These are phyloP conservation scores for Eledone cirrhosa DNA, from an alignment of 2,888 invertebrate genomes.

Conservation along the genomic window DNA sequence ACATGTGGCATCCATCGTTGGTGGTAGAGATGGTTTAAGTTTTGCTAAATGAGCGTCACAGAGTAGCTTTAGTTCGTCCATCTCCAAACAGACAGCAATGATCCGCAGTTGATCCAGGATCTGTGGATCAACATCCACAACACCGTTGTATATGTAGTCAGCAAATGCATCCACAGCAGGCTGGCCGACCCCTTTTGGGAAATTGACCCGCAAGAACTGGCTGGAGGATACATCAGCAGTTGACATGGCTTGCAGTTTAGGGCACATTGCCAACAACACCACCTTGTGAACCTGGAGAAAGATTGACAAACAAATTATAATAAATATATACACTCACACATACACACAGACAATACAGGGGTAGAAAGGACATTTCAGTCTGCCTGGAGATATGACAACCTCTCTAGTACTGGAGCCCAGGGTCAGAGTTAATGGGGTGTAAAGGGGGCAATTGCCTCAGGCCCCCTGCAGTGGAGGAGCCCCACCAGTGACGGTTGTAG, in stretches of 20 bases:
- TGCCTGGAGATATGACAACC: too few relatives aligned
- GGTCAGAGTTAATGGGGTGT: too few relatives aligned
- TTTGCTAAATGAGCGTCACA: background rate
- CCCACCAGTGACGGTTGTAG: too few relatives aligned
- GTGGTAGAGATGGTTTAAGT: too few relatives aligned
- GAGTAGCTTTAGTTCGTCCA: constrained; percentile 3
- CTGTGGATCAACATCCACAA: constrained; percentile 11
- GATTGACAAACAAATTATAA: background rate
- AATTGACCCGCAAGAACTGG: background rate
- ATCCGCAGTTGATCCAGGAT: background rate
- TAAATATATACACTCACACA: background rate
- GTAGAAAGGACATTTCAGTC: too few relatives aligned
- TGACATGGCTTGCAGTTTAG: background rate
- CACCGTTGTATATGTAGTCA: constrained; percentile 8
- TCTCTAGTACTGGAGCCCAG: too few relatives aligned
- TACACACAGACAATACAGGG: too few relatives aligned
- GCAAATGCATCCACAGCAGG: constrained; percentile 14
- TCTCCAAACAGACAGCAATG: background rate
- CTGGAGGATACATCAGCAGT: background rate
- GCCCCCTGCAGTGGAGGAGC: too few relatives aligned
- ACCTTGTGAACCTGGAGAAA: background rate
- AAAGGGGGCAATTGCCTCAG: too few relatives aligned
- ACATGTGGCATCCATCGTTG: too few relatives aligned
- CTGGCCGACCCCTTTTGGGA: background rate
- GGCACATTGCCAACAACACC: background rate